Conservation (phyloP, 2,888 invertebrate genomes). For the Plutella xylostella region DNA sequence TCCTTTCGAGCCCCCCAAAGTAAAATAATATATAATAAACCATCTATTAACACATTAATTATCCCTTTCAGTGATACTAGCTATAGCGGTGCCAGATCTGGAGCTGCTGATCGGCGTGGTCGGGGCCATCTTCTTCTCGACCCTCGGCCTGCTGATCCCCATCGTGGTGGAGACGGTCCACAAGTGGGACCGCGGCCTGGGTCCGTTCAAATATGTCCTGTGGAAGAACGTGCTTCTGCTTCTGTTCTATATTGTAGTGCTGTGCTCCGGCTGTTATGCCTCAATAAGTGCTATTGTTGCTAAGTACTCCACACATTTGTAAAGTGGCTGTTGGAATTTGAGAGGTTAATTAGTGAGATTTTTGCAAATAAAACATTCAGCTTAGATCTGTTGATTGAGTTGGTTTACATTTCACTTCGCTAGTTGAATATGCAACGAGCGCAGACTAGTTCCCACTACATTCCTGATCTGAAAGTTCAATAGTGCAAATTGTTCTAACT, state of each 20-base stretch:
- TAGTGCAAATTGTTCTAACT: no score
- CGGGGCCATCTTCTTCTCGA: conserved; percentile 75
- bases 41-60: background rate
- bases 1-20: no score
- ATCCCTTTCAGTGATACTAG: conserved; percentile 68
- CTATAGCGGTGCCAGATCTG: conserved; percentile 77
- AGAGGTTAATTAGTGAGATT: no score
- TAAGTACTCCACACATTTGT: background rate
- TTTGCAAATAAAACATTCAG: no score
- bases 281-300: conserved; percentile 12
- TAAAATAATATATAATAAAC: conserved; percentile 20
- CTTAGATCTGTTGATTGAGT: no score
- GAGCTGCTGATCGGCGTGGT: conserved; percentile 84
- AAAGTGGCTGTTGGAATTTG: background rate
- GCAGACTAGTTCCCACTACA: no score
- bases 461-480: background rate
- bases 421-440: no score
- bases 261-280: conserved; percentile 16
- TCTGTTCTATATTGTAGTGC: conserved; percentile 14
- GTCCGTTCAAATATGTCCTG: conserved; percentile 68
- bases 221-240: conserved; percentile 61
- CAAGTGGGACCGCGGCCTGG: conserved; percentile 69
- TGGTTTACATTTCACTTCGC: no score
- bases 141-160: conserved; percentile 75
- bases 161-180: conserved; percentile 74